These are phyloP conservation scores for Drosophila ercepeae DNA, from an alignment of 1,140 invertebrate species.

Conservation along the genomic window DNA sequence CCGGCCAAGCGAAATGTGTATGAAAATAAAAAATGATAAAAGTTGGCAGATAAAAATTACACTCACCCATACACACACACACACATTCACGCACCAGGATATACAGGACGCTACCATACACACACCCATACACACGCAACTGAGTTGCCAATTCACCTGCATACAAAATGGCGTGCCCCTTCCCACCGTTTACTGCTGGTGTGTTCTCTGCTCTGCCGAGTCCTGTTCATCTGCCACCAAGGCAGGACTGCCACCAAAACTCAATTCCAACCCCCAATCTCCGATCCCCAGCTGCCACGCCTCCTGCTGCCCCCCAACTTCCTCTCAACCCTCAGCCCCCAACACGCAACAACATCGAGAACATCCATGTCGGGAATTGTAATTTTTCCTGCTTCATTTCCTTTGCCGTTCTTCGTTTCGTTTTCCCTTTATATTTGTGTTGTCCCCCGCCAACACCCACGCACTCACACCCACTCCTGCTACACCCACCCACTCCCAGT, in stretches of 20 bases:
- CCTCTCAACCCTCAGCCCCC: not conserved
- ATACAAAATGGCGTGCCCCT: slow-evolving; percentile 69
- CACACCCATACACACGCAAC: slow-evolving; percentile 23
- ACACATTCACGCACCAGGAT: slow-evolving; percentile 8
- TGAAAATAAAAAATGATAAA: slow-evolving; percentile 81
- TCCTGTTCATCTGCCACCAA: slow-evolving; percentile 44
- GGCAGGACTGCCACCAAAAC: slow-evolving; percentile 55
- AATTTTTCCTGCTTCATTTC: slow-evolving; percentile 83
- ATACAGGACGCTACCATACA: not conserved
- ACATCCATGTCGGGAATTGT: slow-evolving; percentile 70
- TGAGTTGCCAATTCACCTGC: slow-evolving; percentile 64
- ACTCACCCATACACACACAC: slow-evolving; percentile 43
- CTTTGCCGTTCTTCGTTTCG: slow-evolving; percentile 69
- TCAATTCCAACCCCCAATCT: slow-evolving; percentile 46
- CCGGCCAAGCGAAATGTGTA: slow-evolving; percentile 65
- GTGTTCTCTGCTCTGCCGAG: no score
- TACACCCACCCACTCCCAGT: no score
- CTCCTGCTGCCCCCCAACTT: not conserved
- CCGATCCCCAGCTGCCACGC: slow-evolving; percentile 1
- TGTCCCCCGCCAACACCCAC: slow-evolving; percentile 23
- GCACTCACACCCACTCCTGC: not conserved
- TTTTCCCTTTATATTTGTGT: slow-evolving; percentile 22
- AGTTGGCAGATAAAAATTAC: slow-evolving; percentile 81
- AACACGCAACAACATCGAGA: slow-evolving; percentile 5
- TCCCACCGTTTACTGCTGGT: slow-evolving; percentile 1